Percentiles rank a stretch among this genome's conserved stretches.
These are phyloP conservation scores for Cecidostiba fungosa DNA, from an alignment of 2,888 invertebrate species.

Conservation along the genomic window DNA sequence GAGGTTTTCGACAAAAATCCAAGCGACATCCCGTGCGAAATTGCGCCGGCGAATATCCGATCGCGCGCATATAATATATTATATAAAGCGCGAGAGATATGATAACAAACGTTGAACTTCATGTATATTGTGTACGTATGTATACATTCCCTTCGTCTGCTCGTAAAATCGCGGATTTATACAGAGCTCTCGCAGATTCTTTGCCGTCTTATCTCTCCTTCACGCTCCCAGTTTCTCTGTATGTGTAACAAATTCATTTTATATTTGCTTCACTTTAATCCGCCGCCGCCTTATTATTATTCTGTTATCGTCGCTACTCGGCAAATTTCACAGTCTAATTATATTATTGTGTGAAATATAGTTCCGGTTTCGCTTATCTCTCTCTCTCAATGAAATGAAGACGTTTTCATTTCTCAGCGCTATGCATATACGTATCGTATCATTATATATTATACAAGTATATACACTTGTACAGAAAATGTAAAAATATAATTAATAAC, in stretches of 20 bases:
- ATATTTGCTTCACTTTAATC: constrained; percentile 6
- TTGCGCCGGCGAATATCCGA: constrained; percentile 31
- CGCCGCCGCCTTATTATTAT: background rate
- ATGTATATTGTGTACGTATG: background rate
- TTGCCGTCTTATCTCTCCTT: constrained; percentile 38
- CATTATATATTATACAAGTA: too few species aligned
- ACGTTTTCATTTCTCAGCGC: background rate
- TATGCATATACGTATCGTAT: background rate
- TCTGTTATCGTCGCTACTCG: background rate
- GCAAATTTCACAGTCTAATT: constrained; percentile 5
- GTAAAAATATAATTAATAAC: too few species aligned
- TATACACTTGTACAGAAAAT: too few species aligned
- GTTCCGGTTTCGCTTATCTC: background rate
- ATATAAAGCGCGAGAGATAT: constrained; percentile 42
- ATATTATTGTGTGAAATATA: background rate
- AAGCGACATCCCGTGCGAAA: constrained; percentile 35
- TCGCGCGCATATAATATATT: constrained; percentile 16
- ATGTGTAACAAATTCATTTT: constrained; percentile 27
- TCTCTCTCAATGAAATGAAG: background rate
- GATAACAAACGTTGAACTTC: constrained; percentile 41
- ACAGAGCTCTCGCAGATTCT: constrained; percentile 17
- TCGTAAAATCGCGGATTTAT: constrained; percentile 55
- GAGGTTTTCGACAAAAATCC: constrained; percentile 9
- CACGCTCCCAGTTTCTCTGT: background rate
- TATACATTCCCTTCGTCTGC: constrained; percentile 27